phyloP scores from a whole-genome alignment of 2,113 vertebrate genomes.

The Oreochromis niloticus region DNA sequence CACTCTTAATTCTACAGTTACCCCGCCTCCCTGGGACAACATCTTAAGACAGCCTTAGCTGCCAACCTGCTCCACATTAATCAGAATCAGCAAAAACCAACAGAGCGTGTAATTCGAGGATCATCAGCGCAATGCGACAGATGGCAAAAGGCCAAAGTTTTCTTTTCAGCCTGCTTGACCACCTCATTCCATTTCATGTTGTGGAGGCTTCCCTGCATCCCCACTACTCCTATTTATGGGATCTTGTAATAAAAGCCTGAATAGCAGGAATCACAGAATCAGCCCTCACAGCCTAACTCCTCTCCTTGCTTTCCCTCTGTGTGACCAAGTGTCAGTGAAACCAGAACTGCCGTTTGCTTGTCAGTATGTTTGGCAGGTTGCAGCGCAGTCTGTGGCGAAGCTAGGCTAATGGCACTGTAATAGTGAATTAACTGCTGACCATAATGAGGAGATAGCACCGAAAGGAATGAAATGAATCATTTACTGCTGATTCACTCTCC shows the following conservation, averaged over 20 bases:
- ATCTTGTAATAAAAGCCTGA: neutral
- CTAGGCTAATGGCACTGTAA: constrained; percentile 35
- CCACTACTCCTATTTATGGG: neutral
- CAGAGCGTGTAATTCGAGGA: constrained; percentile 18
- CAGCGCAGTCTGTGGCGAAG: neutral
- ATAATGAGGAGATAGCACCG: constrained; percentile 14
- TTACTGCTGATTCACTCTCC: constrained; percentile 1
- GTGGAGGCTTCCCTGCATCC: neutral
- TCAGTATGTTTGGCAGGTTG: constrained; percentile 10
- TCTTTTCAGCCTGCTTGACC: neutral
- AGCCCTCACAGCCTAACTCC: neutral
- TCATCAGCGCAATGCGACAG: neutral
- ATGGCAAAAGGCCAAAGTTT: neutral
- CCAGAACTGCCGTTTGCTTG: constrained; percentile 20
- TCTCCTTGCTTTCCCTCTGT: neutral
- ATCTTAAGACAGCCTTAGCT: neutral
- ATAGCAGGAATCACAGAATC: neutral
- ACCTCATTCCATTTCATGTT: neutral
- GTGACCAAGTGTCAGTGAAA: neutral
- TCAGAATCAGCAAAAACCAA: constrained; percentile 17
- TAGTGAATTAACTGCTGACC: constrained; percentile 37
- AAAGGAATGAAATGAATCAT: constrained; percentile 13
- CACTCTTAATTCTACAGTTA: constrained; percentile 32
- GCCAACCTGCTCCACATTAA: neutral
- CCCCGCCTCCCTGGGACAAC: neutral